These are phyloP conservation scores for Seriola aureovittata DNA, from an alignment of 2,113 vertebrate species.

Conservation along the genomic window DNA sequence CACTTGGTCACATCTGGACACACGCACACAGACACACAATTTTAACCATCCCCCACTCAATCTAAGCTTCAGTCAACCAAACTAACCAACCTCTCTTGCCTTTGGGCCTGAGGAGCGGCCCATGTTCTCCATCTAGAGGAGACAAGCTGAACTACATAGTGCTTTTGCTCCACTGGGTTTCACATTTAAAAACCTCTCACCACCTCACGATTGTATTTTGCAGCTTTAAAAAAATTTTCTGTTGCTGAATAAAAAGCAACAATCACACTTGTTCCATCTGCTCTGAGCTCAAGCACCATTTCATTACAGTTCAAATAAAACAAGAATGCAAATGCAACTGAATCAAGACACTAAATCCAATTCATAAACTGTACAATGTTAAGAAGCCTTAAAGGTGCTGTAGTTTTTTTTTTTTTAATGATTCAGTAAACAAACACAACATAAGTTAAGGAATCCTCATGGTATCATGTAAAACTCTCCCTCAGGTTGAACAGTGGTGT, in stretches of 20 bases:
- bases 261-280: conserved; percentile 56
- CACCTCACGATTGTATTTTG: conserved; percentile 72
- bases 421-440: conserved; percentile 72
- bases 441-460: conserved; percentile 46
- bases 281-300: conserved; percentile 58
- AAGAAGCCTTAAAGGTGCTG: conserved; percentile 71
- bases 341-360: conserved; percentile 40
- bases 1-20: conserved; percentile 28
- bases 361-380: conserved; percentile 65
- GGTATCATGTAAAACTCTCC: conserved; percentile 43
- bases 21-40: conserved; percentile 18
- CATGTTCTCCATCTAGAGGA: conserved; percentile 57
- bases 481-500: conserved; percentile 24
- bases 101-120: conserved; percentile 29
- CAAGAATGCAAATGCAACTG: conserved; percentile 35
- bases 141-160: conserved; percentile 57
- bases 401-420: conserved; percentile 19
- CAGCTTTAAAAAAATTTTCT: conserved; percentile 52
- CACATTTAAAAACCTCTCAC: conserved; percentile 55
- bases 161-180: conserved; percentile 53
- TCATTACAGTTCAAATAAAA: conserved; percentile 55
- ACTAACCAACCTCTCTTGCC: conserved; percentile 37
- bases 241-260: conserved; percentile 58
- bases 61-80: conserved; percentile 44
- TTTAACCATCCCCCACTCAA: conserved; percentile 48